Base-by-base conservation (phyloP, 2,888 invertebrate species). In the Diadromus collaris region DNA sequence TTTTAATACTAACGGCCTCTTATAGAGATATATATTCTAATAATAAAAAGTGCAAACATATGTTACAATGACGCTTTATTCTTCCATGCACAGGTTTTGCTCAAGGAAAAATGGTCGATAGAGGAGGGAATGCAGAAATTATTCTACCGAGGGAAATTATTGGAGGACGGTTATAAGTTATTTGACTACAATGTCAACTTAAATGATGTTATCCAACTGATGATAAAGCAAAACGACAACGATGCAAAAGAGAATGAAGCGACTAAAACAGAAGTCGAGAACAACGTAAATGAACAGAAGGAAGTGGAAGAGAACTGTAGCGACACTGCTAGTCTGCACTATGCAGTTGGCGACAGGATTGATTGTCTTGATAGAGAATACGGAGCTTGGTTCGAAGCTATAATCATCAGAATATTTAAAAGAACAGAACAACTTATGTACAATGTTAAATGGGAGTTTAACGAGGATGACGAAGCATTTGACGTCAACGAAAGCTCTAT, bases 321-420 rank as follows among this genome's bases (percentile, higher is more conserved):
- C 6, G 84, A 88, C 16, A 89, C 91, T 1, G 88, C 88, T 58
- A 93, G 93, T 85, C 86, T 88, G 68, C 91, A 92, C 81, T 94
- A 93, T 84, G 89, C 91, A 84, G 84, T 93, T 68, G 95, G 94
- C 29, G 96, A 96, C 88, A 89, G 93, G 1, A 91, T 96, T 76
- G 96, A 96, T 89, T 92, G 93, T 67, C 91, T 92, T 73, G 93
- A 95, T 84, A 86, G 88, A 24, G 91, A 92, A 69, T 91, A 92
- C 84, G 95, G 95, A 13, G 93, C 94, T 7, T 96, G 96, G 96
- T 94, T 94, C 89, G 96, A 96, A 91, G 95, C 94, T 0, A 93
- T 92, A 86, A 92, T 95, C 80, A 83, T 91, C 1, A 91, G 92
- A 82, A 94, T 94, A 82, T 92, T 93, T 1, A 87, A 88, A 41